These are phyloP conservation scores for Bufotes viridis DNA, from an alignment of 2,797 vertebrate species.

Conservation along the genomic window DNA sequence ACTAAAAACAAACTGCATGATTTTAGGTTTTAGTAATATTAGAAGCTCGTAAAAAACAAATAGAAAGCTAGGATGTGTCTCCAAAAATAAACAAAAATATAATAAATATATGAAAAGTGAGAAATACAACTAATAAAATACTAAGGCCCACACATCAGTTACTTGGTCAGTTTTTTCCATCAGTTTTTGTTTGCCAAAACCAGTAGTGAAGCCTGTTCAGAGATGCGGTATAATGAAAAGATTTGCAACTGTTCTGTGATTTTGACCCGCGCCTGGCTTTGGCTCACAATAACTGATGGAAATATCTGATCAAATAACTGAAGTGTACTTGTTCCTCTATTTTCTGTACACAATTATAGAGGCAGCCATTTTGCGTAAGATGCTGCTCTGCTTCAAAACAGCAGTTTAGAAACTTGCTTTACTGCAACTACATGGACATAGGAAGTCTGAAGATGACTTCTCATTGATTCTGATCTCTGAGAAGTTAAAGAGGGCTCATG, in stretches of 20 bases:
- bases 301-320: too few species aligned
- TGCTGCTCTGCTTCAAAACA: too few species aligned
- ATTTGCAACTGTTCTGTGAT: too few species aligned
- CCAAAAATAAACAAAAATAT: neutral
- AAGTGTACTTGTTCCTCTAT: neutral
- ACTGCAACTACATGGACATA: neutral
- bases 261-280: too few species aligned
- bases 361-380: neutral
- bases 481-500: neutral
- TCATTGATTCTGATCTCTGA: neutral
- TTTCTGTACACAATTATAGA: neutral
- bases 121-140: neutral
- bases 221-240: too few species aligned
- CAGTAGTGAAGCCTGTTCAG: too few species aligned
- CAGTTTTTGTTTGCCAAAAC: too few species aligned
- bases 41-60: neutral
- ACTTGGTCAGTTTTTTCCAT: too few species aligned
- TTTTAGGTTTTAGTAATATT: neutral
- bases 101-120: neutral
- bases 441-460: neutral
- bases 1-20: too few species aligned
- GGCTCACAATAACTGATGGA: too few species aligned
- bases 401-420: neutral
- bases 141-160: neutral
- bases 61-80: neutral